Evolutionary conservation across 1,140 invertebrate genomes (phyloP), one percentile per base, ranked within the genome.

Genomic region (Aphelenchoides besseyi): DNA sequence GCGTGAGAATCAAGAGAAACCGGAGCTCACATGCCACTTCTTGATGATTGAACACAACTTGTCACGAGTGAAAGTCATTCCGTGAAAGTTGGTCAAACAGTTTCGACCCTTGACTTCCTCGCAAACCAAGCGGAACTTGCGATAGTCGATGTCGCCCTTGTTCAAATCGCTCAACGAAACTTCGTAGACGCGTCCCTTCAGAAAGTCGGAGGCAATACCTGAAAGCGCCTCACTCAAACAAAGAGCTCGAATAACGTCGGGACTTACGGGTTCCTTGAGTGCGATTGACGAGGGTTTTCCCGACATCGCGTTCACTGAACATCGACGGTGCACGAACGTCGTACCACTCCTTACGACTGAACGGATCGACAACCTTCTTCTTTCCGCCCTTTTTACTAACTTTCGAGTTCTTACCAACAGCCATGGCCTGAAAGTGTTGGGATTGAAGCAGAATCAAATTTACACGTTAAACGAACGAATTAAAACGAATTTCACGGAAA

Each of bases 301-400:
- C 97, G 82, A 98, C 91, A 86, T 95, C 92, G 70, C 95, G 90
- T 69, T 91, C 94, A 79, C 90, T 90, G 87, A 99, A 99, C 91
- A 97, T 95, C 67, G 91, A 92, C 53, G 97, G 97, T 69, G 95
- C 95, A 85, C 97, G 97, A 30, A 98, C 92, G 92, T 99, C 95
- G 85, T 99, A 99, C 97, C 97, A 99, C 86, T 99, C 97, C 86
- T 99, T 99, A 74, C 96, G 91, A 57, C 94, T 95, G 88, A 99
- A 99, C 3, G 97, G 96, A 88, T 99, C 97, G 69, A 98, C 90
- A 81, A 97, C 91, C 92, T 98, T 99, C 92, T 99, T 99, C 86
- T 98, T 99, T 79, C 92, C 91, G 81, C 96, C 95, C 85, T 94
- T 93, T 90, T 98, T 98, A 59, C 92, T 93, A 41, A 98, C 89